Conservation (phyloP, 2,113 vertebrate genomes). For the Turdus rufiventris region DNA sequence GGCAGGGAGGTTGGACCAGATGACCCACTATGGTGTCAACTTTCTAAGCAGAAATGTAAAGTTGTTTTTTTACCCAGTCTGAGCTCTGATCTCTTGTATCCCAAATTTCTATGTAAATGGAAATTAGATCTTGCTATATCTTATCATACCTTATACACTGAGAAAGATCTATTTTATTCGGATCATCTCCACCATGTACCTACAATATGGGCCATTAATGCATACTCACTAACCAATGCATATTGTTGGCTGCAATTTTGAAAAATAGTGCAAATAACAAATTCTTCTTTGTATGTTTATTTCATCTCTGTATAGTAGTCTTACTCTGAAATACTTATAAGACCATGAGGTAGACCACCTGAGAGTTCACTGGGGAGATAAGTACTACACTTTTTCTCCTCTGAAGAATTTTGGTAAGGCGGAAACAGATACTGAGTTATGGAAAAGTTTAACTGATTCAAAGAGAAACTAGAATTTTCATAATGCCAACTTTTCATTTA, state of each 20-base stretch:
- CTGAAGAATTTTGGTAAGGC: neutral
- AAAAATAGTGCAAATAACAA: neutral
- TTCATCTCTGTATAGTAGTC: neutral
- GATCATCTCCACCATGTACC: neutral
- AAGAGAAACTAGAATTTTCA: neutral
- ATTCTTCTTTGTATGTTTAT: neutral
- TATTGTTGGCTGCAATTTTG: neutral
- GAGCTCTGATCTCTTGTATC: neutral
- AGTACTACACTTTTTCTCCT: neutral
- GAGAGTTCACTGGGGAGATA: neutral
- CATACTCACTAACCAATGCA: neutral
- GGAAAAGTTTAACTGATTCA: neutral
- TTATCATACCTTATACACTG: neutral
- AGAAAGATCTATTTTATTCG: neutral
- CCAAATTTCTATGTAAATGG: neutral
- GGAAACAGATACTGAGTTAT: neutral
- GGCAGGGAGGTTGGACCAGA: neutral
- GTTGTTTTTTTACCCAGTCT: neutral
- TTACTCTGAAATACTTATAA: neutral
- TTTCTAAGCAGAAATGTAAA: neutral
- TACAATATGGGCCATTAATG: neutral
- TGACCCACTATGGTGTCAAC: neutral
- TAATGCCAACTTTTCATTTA: neutral
- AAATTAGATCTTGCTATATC: neutral
- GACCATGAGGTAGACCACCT: neutral